Evolutionary conservation across 2,113 vertebrate genomes (phyloP).

Genomic region (Hippocampus mohnikei): DNA sequence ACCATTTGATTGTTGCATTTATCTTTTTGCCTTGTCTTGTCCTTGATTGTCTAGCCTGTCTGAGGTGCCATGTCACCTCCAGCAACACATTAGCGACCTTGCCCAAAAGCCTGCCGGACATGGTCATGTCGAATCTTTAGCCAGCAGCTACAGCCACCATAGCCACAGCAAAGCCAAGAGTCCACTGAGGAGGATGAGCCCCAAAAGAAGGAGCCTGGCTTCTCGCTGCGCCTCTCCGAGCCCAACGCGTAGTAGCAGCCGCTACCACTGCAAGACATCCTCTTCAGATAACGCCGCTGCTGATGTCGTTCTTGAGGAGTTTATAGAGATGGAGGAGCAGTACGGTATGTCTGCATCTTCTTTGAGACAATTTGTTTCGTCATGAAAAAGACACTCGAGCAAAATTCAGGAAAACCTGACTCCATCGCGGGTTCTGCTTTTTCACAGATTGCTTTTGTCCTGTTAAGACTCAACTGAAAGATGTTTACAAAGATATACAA

Average conservation of each 20-base stretch:
- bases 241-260: not conserved
- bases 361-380: not conserved
- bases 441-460: too few species aligned
- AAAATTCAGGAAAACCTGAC: too few species aligned
- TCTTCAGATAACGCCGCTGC: slow-evolving; percentile 34
- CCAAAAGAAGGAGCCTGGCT: not conserved
- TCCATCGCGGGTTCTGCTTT: too few species aligned
- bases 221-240: not conserved
- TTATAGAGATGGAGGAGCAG: slow-evolving; percentile 66
- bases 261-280: not conserved
- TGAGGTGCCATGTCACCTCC: not conserved
- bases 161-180: slow-evolving; percentile 6
- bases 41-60: slow-evolving; percentile 23
- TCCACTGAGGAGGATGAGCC: slow-evolving; percentile 7
- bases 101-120: slow-evolving; percentile 16
- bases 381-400: not conserved
- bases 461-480: too few species aligned
- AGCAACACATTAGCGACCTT: not conserved
- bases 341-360: slow-evolving; percentile 14
- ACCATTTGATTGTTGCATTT: not conserved
- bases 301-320: slow-evolving; percentile 81
- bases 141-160: not conserved
- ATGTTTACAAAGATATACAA: too few species aligned
- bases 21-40: not conserved
- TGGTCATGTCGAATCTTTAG: not conserved